A percentile compares a stretch with the other conserved stretches of the same genome.
phyloP scores from a whole-genome alignment of 2,888 invertebrate species.

The Sinodicranocentrus sp. region DNA sequence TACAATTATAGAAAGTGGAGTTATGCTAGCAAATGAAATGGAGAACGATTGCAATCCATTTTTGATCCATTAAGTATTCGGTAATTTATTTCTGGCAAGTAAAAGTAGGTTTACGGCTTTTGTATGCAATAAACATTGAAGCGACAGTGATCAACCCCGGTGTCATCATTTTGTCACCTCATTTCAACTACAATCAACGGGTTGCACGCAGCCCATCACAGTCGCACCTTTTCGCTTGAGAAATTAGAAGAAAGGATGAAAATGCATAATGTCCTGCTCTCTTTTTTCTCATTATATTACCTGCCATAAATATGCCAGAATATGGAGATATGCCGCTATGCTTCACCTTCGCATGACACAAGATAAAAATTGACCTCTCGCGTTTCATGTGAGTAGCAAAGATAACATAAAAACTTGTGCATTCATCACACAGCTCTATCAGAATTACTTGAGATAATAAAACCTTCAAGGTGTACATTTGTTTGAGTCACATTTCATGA shows the following conservation, averaged over 20 bases:
- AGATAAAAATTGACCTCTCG: background rate
- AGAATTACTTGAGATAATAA: too few relatives aligned
- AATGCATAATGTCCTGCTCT: background rate
- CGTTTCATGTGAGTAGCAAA: background rate
- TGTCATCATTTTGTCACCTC: conserved; percentile 50
- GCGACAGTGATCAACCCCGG: conserved; percentile 19
- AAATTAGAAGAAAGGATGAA: background rate
- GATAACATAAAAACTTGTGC: too few relatives aligned
- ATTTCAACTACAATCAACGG: background rate
- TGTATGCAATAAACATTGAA: conserved; percentile 7
- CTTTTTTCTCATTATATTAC: background rate
- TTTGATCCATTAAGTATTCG: background rate
- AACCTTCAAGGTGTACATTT: too few relatives aligned
- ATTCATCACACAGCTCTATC: too few relatives aligned
- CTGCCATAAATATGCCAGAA: background rate
- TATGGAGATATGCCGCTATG: conserved; percentile 7
- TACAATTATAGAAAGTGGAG: too few relatives aligned
- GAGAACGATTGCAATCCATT: background rate
- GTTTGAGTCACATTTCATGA: too few relatives aligned
- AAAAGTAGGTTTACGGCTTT: conserved; percentile 43
- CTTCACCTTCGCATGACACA: background rate
- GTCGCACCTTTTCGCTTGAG: background rate
- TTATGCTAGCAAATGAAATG: conserved; percentile 19
- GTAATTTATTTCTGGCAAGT: background rate
- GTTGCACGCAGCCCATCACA: background rate